Percentiles rank a stretch among this genome's conserved stretches.
phyloP scores from a whole-genome alignment of 35 echinoderm and acorn worm genomes.

The Amphiura filiformis region DNA sequence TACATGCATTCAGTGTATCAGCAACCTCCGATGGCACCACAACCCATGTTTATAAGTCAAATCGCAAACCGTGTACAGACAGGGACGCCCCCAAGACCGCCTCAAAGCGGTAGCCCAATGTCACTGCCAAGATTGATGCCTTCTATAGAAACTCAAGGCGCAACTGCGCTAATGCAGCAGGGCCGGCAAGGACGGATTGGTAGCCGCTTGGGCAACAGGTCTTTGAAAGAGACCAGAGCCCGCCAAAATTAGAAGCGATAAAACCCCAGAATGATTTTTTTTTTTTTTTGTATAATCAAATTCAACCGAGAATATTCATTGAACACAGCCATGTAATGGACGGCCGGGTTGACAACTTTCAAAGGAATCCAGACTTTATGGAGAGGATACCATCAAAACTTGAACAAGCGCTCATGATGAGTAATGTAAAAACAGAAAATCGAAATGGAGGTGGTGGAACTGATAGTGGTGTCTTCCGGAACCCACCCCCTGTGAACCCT shows the following conservation, averaged over 20 bases:
- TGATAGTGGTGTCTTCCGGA: slow-evolving; percentile 53
- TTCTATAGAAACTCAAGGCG: not conserved
- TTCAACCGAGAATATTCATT: not conserved
- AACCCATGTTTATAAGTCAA: not conserved
- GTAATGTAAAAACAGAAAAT: not conserved
- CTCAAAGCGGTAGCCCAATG: not conserved
- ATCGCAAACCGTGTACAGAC: not conserved
- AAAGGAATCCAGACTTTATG: not conserved
- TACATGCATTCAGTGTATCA: not conserved
- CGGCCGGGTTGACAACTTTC: not conserved
- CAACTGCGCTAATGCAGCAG: not conserved
- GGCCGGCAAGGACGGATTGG: not conserved
- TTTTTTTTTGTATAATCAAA: not conserved
- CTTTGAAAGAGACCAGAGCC: slow-evolving; percentile 34
- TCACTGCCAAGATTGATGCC: not conserved
- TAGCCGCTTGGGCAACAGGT: not conserved
- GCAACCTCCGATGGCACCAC: not conserved
- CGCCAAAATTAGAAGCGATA: slow-evolving; percentile 66
- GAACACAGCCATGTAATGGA: not conserved
- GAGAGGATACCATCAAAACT: not conserved
- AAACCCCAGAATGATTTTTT: slow-evolving; percentile 14
- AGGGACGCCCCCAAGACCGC: not conserved
- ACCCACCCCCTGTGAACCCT: slow-evolving; percentile 61
- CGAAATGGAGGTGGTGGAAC: not conserved
- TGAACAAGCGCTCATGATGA: not conserved